These are phyloP conservation scores for Hoplostethus mediterraneus DNA, from an alignment of 2,797 vertebrate species.

Conservation along the genomic window DNA sequence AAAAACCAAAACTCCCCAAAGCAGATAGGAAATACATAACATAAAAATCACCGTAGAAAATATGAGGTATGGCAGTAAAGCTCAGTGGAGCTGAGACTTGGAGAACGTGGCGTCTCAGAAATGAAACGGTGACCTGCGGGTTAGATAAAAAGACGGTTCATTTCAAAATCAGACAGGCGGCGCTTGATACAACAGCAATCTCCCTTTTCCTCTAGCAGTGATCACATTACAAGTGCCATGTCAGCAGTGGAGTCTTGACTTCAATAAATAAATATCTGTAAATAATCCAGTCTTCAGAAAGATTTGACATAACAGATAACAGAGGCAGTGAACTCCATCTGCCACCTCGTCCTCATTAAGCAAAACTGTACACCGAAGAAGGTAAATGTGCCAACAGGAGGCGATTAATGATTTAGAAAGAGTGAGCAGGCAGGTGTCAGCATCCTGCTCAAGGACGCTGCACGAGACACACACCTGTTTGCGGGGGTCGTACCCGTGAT, in stretches of 20 bases:
- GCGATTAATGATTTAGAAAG: slow-evolving; percentile 9
- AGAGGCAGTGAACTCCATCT: slow-evolving; percentile 11
- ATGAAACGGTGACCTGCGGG: slow-evolving; percentile 3
- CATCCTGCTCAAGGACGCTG: too few species aligned
- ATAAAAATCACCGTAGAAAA: background rate
- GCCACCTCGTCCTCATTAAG: slow-evolving; percentile 18
- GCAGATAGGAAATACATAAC: slow-evolving; percentile 12
- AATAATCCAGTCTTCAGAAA: background rate
- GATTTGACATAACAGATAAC: slow-evolving; percentile 13
- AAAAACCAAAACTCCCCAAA: background rate
- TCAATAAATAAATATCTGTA: background rate
- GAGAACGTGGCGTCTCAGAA: background rate
- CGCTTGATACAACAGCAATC: background rate
- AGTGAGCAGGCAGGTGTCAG: too few species aligned
- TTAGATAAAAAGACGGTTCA: slow-evolving; percentile 9
- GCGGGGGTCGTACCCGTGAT: too few species aligned
- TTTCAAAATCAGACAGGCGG: background rate
- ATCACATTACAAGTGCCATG: background rate
- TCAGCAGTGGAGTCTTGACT: background rate
- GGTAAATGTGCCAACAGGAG: slow-evolving; percentile 29
- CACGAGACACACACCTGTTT: too few species aligned
- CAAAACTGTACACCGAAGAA: slow-evolving; percentile 8
- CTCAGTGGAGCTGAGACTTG: background rate
- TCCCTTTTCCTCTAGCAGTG: background rate
- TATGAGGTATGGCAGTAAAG: slow-evolving; percentile 23